Base-by-base conservation (phyloP, 2,888 invertebrate species). In the Sarcophaga subvicina region DNA sequence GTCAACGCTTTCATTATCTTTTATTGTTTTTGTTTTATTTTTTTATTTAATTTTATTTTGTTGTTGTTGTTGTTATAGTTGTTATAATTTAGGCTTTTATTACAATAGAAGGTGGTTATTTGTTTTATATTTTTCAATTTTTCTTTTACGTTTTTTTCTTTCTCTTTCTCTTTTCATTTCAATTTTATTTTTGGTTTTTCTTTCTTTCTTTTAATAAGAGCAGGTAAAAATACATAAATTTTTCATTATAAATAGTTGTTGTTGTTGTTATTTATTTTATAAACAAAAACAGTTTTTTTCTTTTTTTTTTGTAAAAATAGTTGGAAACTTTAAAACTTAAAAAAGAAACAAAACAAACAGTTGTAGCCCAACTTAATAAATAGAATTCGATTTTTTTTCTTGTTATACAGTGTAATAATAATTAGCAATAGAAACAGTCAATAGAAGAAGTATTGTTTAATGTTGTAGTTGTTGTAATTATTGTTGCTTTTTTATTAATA, bases 91-190 rank as follows among this genome's bases (percentile, higher is more conserved):
- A 89, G 90, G 89, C 91, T 91, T 91, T 90, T 88, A 54, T 54
- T 54, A 90, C 87, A 91, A 14, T 54, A 90, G 91, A 91, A 91
- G 92, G 92, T 92, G 92, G 91, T 91, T 90, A 49, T 59, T 77
- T 90, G 59, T 59, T 77, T 47, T 49, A 49, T 4, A 14, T 54
- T 54, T 54, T 54, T 49, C 14, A 14, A 14, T 54, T 69, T 77
- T 45, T 37, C 47, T 72, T 66, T 69, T 22, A 45, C 4, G 22
- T 22, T 71, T 63, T 69, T 20, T 22, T 22, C 22, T 22, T 22
- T 71, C 22, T 37, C 37, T 37, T 37, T 37, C 27, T 37, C 37
- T 6, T 37, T 37, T 8, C 90, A 25, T 47, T 77, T 47, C 17
- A 14, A 10, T 54, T 54, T 54, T 17, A 14, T 14, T 49, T 49